Base-by-base conservation (phyloP, 2,797 vertebrate species). In the Choloepus didactylus region DNA sequence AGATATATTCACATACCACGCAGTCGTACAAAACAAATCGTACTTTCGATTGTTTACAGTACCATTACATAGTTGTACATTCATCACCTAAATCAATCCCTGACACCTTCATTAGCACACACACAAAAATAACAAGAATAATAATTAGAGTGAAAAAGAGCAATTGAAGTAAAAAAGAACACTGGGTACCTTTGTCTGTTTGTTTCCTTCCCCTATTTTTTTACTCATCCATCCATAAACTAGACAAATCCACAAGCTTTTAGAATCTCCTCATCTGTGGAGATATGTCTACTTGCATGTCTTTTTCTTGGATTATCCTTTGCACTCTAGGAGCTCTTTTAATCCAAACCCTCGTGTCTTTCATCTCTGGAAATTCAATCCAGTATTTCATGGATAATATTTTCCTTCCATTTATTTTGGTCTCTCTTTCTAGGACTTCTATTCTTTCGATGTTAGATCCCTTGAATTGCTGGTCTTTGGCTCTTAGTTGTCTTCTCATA, bases 201-300 rank as follows among this genome's bases (percentile, higher is more conserved):
- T n/a, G n/a, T n/a, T n/a, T n/a, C n/a, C n/a, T n/a, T n/a, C n/a
- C n/a, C n/a, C n/a, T n/a, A n/a, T n/a, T n/a, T n/a, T n/a, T n/a
- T n/a, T n/a, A n/a, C n/a, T n/a, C n/a, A n/a, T n/a, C n/a, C n/a
- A n/a, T n/a, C n/a, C n/a, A n/a, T n/a, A n/a, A n/a, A n/a, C n/a
- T n/a, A n/a, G n/a, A n/a, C n/a, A n/a, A n/a, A n/a, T 60, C 54
- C 18, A 31, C 35, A 75, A 93, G 41, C 23, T 81, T 92, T 91
- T 83, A 76, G 12, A 75, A 41, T 56, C 10, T 51, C n/a, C n/a
- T 67, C 27, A 3, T 56, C 51, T 69, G 19, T 73, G 83, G 54
- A 54, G 5, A 31, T 12, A 7, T 92, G 46, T 81, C 4, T 62
- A 82, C 27, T 56, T 16, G 4, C n/a, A 66, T 2, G 12, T 51